phyloP scores from a whole-genome alignment of 2,113 vertebrate species.

The Lepus americanus region DNA sequence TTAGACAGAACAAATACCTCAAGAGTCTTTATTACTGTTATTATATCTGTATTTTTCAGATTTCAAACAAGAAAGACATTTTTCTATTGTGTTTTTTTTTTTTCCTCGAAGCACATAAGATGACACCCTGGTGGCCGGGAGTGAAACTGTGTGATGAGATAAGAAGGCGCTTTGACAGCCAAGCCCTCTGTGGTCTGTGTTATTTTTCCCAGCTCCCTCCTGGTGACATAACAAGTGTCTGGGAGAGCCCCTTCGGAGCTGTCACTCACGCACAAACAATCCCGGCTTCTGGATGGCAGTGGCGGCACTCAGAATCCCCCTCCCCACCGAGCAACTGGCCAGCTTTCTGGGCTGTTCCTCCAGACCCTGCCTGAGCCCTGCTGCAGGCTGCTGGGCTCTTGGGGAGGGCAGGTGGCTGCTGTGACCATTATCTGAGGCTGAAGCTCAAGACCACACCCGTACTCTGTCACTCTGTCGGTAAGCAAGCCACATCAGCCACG shows the following conservation, averaged over 20 bases:
- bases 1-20: conserved; percentile 23
- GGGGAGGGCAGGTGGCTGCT: neutral
- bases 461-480: rapidly evolving
- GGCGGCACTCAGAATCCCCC: neutral
- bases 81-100: neutral
- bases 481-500: neutral
- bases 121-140: neutral
- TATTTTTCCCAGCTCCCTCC: conserved; percentile 51
- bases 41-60: neutral
- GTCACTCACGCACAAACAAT: neutral
- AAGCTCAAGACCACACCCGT: neutral
- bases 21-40: neutral
- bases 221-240: conserved; percentile 8
- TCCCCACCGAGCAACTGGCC: neutral
- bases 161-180: neutral
- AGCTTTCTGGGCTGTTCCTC: neutral
- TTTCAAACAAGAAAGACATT: conserved; percentile 29
- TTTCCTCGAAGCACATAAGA: neutral
- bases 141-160: neutral
- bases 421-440: neutral
- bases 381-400: neutral
- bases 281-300: neutral
- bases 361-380: neutral
- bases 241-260: neutral
- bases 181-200: neutral